Base-by-base conservation (phyloP, 2,797 vertebrate species). In the Merluccius polli region DNA sequence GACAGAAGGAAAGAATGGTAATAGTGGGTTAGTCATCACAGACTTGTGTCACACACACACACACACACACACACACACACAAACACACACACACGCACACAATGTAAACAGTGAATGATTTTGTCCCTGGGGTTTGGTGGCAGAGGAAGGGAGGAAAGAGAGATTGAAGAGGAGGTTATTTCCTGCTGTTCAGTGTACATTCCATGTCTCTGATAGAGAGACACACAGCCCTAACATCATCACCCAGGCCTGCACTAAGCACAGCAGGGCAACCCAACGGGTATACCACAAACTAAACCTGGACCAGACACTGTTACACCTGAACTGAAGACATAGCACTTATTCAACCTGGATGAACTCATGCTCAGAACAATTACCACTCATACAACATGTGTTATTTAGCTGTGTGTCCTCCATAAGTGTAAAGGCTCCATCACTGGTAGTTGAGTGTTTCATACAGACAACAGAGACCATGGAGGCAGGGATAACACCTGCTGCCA, bases 71-170 rank as follows among this genome's bases (percentile, higher is more conserved):
- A 13, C 59, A 65, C 59, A 65, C 52, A 65, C 59, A 65, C 59
- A 27, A n/a, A 65, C 59, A 65, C n/a, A 27, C 59, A 65, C 52
- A 9, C 7, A 12, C 59, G 27, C 59, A 63, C 8, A 63, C 59
- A 65, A 65, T 69, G 31, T 69, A 69, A 69, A 69, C 67, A 32
- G 67, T 69, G 29, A 12, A 32, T 69, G 27, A 69, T 32, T 31
- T 32, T 1, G 29, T 69, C 67, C 67, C 67, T 69, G 5, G 67
- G 67, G 67, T 69, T 69, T 16, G 59, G 59, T 65, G 59, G 59
- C 24, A 65, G 59, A 65, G 59, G 59, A 65, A 38, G n/a, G n/a
- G 9, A n/a, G 12, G 71, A 48, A 73, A 67, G 52, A 67, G 27
- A 59, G 72, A 73, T 32, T 8, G 29, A 52, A 73, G 33, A 67